phyloP scores from a whole-genome alignment of 2,797 vertebrate genomes.

The Danio choprae region DNA sequence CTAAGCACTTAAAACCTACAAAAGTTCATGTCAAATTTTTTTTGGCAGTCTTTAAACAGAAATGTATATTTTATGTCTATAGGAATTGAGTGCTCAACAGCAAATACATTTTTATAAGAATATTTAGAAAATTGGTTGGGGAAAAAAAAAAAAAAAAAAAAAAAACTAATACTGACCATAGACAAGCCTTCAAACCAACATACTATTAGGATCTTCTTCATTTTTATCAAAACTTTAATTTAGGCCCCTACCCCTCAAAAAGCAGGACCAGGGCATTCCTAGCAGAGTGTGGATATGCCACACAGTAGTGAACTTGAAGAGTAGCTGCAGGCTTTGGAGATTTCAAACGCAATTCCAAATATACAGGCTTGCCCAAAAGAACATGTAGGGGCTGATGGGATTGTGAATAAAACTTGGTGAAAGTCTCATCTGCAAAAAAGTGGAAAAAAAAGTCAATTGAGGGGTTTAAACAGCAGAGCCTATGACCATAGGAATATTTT shows the following conservation, averaged over 20 bases:
- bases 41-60: neutral
- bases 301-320: conserved; percentile 78
- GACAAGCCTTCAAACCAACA: neutral
- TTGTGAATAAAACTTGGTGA: conserved; percentile 60
- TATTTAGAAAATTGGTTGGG: too few relatives aligned
- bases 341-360: conserved; percentile 71
- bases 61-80: too few relatives aligned
- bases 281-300: conserved; percentile 77
- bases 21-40: too few relatives aligned
- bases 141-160: too few relatives aligned
- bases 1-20: neutral
- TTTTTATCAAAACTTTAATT: too few relatives aligned
- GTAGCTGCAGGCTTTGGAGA: conserved; percentile 63
- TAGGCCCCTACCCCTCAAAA: conserved; percentile 73
- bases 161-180: too few relatives aligned
- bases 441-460: neutral
- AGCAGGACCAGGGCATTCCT: conserved; percentile 74
- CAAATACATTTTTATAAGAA: too few relatives aligned
- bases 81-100: too few relatives aligned
- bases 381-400: conserved; percentile 67
- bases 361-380: conserved; percentile 72
- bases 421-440: conserved; percentile 65
- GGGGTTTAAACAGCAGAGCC: neutral
- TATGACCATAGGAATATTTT: neutral
- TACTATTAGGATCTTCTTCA: too few relatives aligned